Base-by-base conservation (phyloP, 2,888 invertebrate genomes). In the Coenonympha glycerion region DNA sequence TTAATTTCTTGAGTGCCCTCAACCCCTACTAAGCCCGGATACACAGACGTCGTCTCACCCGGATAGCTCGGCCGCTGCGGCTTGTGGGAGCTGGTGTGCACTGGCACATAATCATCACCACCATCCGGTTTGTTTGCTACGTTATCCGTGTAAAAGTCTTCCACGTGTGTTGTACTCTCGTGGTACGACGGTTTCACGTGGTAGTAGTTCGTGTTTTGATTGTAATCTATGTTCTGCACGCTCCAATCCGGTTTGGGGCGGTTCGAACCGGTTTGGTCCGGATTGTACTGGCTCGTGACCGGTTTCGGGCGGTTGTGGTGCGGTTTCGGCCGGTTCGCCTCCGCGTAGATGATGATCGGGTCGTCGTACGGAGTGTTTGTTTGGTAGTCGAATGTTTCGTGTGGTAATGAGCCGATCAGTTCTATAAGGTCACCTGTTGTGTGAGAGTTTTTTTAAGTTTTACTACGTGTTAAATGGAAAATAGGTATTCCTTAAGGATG, bases 181-280 rank as follows among this genome's bases (percentile, higher is more conserved):
- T 87, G 82, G 57, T 88, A 88, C 3, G 87, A 84, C 1, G 88
- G 88, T 64, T 87, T 87, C 49, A 87, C 84, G 55, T 87, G 87
- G 57, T 82, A 87, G 55, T 76, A 83, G 59, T 75, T n/a, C n/a
- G n/a, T 66, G 56, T 71, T 74, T 60, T 71, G 71, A 53, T 71
- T 66, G 60, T 70, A 73, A 47, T 72, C 67, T 51, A 56, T 45
- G 47, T 60, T 68, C 76, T 72, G 66, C 51, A 56, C 42, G 47
- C 60, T 68, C 76, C 78, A 75, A 59, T 80, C 72, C 60, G 73
- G 69, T 68, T 71, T 74, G 15, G 72, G 71, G 52, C 53, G 71
- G 68, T 54, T 72, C 62, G 19, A 58, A 58, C 53, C 64, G 56
- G 56, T 66, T 64, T 39, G 55, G 53, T 65, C 68, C 49, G 69